phyloP scores from a whole-genome alignment of 92 coral and sea anemone genomes.

The Epizoanthus rinbou region DNA sequence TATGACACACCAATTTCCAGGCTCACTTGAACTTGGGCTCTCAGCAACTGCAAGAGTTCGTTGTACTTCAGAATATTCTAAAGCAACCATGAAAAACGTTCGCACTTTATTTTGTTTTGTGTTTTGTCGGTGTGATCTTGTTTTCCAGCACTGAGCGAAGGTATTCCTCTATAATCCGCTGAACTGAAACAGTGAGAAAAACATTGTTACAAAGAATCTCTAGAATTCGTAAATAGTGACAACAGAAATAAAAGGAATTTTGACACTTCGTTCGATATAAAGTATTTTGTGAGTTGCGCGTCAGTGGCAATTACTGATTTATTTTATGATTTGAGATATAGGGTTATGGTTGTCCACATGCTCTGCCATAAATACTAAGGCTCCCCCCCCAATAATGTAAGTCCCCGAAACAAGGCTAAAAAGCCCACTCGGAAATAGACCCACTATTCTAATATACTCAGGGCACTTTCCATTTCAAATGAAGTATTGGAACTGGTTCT shows the following conservation, averaged over 20 bases:
- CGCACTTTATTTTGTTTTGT: slow-evolving; percentile 7
- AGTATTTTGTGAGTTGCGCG: too few species aligned
- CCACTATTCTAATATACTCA: too few species aligned
- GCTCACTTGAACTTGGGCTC: neutral
- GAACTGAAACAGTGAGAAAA: slow-evolving; percentile 65
- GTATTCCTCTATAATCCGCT: slow-evolving; percentile 90
- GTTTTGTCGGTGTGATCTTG: slow-evolving; percentile 22
- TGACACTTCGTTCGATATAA: neutral
- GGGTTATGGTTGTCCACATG: too few species aligned
- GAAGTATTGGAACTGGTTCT: too few species aligned
- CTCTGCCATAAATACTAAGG: too few species aligned
- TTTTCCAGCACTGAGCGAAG: slow-evolving; percentile 76
- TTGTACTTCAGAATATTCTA: neutral
- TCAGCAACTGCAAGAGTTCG: neutral
- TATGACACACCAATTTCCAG: neutral
- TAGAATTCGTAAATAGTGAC: neutral
- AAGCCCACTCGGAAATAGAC: too few species aligned
- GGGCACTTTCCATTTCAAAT: too few species aligned
- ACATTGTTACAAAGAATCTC: neutral
- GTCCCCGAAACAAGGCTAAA: too few species aligned
- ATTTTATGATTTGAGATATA: too few species aligned
- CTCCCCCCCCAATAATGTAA: too few species aligned
- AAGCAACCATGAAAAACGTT: too few species aligned
- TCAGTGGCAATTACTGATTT: too few species aligned
- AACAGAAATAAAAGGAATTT: neutral